These are phyloP conservation scores for Oenanthe oenanthe DNA, from an alignment of 2,113 vertebrate genomes.

Conservation along the genomic window DNA sequence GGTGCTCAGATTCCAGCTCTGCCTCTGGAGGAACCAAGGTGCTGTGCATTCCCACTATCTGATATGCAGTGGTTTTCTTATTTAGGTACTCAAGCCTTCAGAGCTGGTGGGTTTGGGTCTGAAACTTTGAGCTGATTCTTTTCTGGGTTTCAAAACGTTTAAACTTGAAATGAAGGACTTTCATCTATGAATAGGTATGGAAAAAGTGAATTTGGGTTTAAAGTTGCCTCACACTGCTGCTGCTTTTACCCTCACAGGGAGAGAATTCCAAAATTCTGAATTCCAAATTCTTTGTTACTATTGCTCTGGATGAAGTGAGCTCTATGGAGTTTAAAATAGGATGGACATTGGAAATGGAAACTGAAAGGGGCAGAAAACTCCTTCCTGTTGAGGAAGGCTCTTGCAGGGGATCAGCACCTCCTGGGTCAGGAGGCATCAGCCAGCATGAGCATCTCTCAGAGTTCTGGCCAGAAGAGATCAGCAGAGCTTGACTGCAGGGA, in stretches of 20 bases:
- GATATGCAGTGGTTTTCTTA: background rate
- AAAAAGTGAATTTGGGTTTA: background rate
- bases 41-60: background rate
- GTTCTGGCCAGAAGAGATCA: background rate
- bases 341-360: background rate
- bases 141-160: background rate
- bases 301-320: background rate
- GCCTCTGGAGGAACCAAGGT: background rate
- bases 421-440: background rate
- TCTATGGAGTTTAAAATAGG: background rate
- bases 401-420: background rate
- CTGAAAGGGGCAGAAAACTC: background rate
- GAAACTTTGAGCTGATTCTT: background rate
- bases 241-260: background rate
- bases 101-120: background rate
- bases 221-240: background rate
- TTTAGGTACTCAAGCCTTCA: background rate
- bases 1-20: background rate
- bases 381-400: background rate
- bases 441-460: background rate
- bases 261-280: background rate
- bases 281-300: background rate
- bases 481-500: background rate
- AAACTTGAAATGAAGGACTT: background rate
- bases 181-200: background rate